Base-by-base conservation (phyloP, 2,113 vertebrate species). In the Hydropotes inermis region DNA sequence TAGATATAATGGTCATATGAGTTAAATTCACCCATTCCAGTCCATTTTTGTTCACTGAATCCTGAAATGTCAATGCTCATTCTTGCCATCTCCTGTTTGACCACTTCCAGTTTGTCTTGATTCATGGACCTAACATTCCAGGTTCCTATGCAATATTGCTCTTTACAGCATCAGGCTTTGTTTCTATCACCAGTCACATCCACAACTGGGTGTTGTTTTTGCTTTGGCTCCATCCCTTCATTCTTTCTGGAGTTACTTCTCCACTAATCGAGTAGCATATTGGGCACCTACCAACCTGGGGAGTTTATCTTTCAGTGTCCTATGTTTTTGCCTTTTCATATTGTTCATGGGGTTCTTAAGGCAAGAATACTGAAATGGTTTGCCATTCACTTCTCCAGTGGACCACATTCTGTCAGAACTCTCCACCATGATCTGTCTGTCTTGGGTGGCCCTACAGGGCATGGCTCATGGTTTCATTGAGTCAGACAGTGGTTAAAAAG, bases 401-500 rank as follows among this genome's bases (percentile, higher is more conserved):
- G 67, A 70, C n/a, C 67, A 70, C 19, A 12, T 39, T 74, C 10
- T 39, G 67, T 74, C 36, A 39, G 36, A 74, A 3, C n/a, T 25
- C n/a, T 39, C 21, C 19, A 25, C 36, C 19, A 25, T 74, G 19
- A 39, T 1, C 36, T 5, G 2, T 13, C 67, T 3, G 0, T 39
- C 67, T 74, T 25, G 67, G 67, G 21, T 39, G n/a, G 36, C 11
- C 67, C 21, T 1, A 39, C 21, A 13, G 0, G 10, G 36, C 19
- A 74, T 39, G 19, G n/a, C 36, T 74, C 17, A 70, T 70, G 25
- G 36, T 74, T 74, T 13, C 19, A 74, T 7, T 74, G 36, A 74
- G 5, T 39, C 6, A 70, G 67, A 74, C 10, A 39, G 97, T 39
- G 23, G 98, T 93, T 87, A 91, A 98, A 97, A 87, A 97, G 95